Evolutionary conservation across 2,888 invertebrate genomes (phyloP), one percentile per base, ranked within the genome.

Genomic region (Craniophora ligustri): DNA sequence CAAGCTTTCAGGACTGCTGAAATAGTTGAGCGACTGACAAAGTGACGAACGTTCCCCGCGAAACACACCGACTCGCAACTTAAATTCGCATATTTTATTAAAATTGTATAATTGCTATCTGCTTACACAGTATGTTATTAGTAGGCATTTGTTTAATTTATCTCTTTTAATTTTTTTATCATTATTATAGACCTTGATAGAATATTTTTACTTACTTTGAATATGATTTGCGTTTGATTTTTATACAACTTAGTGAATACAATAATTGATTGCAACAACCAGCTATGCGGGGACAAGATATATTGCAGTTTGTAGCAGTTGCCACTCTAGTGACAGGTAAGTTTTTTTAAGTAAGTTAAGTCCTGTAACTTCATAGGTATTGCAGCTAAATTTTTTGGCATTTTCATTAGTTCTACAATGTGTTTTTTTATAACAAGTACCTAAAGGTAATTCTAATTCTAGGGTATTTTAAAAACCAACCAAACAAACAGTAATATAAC

Each of bases 1-100:
- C 69, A 69, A 78, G 70, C 79, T 74, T 81, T 80, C 83, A 81
- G 85, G 80, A 81, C 64, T 70, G 78, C 81, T 85, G 82, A 86
- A 86, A 82, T 76, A 81, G 78, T 80, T 72, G 68, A 76, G 70
- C 78, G 82, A 71, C 81, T 77, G 80, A 74, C 80, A 70, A 79
- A 81, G 79, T 77, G 82, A 78, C 87, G 87, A 80, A 72, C 87
- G 87, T 73, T 72, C 74, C 54, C 47, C 70, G 69, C 71, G 68
- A 55, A 62, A 53, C 64, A 66, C 39, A 61, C 57, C 51, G 47
- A 63, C 48, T 61, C 21, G 34, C 7, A 35, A 35, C 51, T 14
- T 13, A 51, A 30, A 39, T 48, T 44, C 32, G 18, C 6, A 48
- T 18, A 16, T 40, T 21, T 15, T 26, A 41, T 30, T 48, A 15